phyloP scores from a whole-genome alignment of 2,888 invertebrate genomes.

The Caenorhabditis becei region DNA sequence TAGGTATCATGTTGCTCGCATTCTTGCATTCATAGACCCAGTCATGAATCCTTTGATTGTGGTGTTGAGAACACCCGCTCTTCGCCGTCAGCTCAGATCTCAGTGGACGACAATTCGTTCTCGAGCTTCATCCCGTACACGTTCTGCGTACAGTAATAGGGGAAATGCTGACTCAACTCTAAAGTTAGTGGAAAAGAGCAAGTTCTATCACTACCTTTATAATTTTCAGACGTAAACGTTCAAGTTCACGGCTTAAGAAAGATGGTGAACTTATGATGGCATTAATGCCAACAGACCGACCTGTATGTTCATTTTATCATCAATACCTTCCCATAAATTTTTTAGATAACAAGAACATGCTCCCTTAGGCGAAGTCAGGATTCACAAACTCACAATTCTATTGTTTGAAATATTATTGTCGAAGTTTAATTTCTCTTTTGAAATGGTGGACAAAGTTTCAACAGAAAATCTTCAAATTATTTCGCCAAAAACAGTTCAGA shows the following conservation, averaged over 20 bases:
- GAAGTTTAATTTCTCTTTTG: too few species aligned
- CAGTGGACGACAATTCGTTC: slow-evolving; percentile 69
- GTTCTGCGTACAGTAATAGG: slow-evolving; percentile 51
- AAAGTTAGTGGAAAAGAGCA: slow-evolving; percentile 42
- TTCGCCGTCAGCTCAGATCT: slow-evolving; percentile 72
- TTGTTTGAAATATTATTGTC: too few species aligned
- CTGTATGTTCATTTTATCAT: slow-evolving; percentile 31
- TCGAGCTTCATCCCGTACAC: slow-evolving; percentile 60
- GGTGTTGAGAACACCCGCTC: slow-evolving; percentile 77
- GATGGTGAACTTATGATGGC: slow-evolving; percentile 56
- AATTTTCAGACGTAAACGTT: slow-evolving; percentile 43
- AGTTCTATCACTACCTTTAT: too few species aligned
- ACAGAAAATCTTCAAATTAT: slow-evolving; percentile 1
- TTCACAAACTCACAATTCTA: slow-evolving; percentile 69
- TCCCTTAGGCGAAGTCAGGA: slow-evolving; percentile 66
- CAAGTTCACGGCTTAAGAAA: slow-evolving; percentile 45
- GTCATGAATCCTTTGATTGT: slow-evolving; percentile 80
- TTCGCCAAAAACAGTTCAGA: slow-evolving; percentile 38
- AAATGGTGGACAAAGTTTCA: not conserved
- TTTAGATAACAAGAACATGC: slow-evolving; percentile 53
- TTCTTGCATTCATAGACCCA: slow-evolving; percentile 79
- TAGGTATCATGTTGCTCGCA: slow-evolving; percentile 74
- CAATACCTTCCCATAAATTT: not conserved
- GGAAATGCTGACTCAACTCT: slow-evolving; percentile 29
- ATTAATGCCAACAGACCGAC: slow-evolving; percentile 53